phyloP scores from a whole-genome alignment of 2,888 invertebrate species.

The Pseudanteris insignis region DNA sequence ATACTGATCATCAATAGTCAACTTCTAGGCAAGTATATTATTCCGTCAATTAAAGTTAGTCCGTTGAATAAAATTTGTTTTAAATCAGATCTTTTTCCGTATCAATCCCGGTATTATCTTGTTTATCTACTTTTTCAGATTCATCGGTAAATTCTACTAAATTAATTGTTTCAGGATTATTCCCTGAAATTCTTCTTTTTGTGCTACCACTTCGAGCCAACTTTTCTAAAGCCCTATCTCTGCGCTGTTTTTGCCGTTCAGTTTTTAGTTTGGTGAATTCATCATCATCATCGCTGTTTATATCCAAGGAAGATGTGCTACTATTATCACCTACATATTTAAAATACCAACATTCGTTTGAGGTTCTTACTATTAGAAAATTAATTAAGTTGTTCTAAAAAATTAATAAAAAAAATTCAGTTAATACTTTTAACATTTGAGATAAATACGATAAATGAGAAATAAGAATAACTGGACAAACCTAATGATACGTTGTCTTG shows the following conservation, averaged over 20 bases:
- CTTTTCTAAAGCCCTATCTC: slow-evolving; percentile 72
- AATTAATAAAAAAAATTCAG: too few relatives aligned
- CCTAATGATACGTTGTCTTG: slow-evolving; percentile 47
- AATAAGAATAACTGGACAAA: too few relatives aligned
- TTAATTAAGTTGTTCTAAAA: too few relatives aligned
- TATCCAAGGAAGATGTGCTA: slow-evolving; percentile 49
- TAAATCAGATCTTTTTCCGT: background rate
- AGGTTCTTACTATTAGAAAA: too few relatives aligned
- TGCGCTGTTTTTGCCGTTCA: slow-evolving; percentile 76
- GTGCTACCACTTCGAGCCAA: slow-evolving; percentile 72
- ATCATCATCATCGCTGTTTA: slow-evolving; percentile 68
- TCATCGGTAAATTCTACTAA: slow-evolving; percentile 48
- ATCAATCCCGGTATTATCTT: background rate
- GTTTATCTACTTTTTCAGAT: background rate
- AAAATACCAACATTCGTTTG: too few relatives aligned
- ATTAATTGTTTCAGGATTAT: slow-evolving; percentile 50
- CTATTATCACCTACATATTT: too few relatives aligned
- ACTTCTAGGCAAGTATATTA: too few relatives aligned
- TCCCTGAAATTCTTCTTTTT: slow-evolving; percentile 42
- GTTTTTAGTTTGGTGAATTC: slow-evolving; percentile 78
- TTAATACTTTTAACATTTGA: too few relatives aligned
- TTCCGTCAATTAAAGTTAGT: slow-evolving; percentile 5
- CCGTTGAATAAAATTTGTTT: too few relatives aligned
- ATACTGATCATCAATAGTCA: too few relatives aligned
- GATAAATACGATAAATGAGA: too few relatives aligned